Percentiles rank a stretch among this genome's conserved stretches.
phyloP scores from a whole-genome alignment of 2,888 invertebrate species.

The Coelopa pilipes region DNA sequence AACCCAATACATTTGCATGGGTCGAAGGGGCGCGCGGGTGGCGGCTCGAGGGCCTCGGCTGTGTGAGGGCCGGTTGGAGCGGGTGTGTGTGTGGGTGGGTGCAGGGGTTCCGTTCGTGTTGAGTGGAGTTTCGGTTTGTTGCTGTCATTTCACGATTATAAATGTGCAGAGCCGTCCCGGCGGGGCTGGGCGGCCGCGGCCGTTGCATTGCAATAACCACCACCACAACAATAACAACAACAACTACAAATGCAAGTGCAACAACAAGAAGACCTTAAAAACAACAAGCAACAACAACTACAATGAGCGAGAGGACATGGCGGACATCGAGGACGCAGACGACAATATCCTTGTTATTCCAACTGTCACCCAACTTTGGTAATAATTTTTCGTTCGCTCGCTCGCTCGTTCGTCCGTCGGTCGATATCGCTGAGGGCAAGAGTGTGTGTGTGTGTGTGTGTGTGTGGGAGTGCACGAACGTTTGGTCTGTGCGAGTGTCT shows the following conservation, averaged over 20 bases:
- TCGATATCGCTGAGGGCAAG: neutral
- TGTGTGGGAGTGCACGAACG: neutral
- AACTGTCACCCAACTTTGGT: constrained; percentile 56
- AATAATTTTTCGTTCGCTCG: constrained; percentile 51
- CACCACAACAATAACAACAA: constrained; percentile 26
- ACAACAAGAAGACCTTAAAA: constrained; percentile 29
- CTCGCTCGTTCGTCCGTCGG: neutral
- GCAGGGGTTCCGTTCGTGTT: constrained; percentile 40
- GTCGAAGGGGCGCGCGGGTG: neutral
- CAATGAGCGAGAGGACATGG: neutral
- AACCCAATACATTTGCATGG: constrained; percentile 28
- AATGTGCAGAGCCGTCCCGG: constrained; percentile 26
- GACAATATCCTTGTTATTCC: constrained; percentile 51
- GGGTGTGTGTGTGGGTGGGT: constrained; percentile 20
- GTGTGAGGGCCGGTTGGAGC: constrained; percentile 18
- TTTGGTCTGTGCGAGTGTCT: constrained; percentile 21
- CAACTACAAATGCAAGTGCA: constrained; percentile 42
- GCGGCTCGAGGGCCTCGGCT: neutral
- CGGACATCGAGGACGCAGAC: neutral
- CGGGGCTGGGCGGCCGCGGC: neutral
- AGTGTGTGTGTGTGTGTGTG: neutral
- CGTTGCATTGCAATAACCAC: constrained; percentile 32
- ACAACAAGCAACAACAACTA: constrained; percentile 30
- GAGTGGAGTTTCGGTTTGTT: constrained; percentile 38
- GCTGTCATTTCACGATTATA: constrained; percentile 41